Evolutionary conservation across 2,113 vertebrate species (phyloP).

Genomic region (Xiphorhynchus elegans): DNA sequence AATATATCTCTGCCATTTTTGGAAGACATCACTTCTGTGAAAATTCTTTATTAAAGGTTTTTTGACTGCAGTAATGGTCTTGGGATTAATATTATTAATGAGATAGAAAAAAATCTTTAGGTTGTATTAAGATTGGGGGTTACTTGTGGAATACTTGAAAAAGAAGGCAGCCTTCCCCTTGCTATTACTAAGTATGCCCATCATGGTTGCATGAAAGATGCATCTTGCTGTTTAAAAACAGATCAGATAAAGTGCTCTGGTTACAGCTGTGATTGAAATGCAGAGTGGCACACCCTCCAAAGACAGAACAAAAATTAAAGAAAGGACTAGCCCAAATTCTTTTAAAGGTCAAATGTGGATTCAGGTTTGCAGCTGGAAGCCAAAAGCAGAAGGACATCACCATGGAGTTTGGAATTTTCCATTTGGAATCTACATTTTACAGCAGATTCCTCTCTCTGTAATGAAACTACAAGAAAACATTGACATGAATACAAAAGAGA

Average conservation of each 20-base stretch:
- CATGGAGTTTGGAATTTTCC: background rate
- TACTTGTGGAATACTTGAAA: background rate
- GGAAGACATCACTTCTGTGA: background rate
- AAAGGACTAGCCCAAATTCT: background rate
- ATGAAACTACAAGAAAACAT: background rate
- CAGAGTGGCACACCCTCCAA: background rate
- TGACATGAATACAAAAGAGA: background rate
- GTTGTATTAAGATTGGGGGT: background rate
- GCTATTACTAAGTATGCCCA: background rate
- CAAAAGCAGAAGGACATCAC: background rate
- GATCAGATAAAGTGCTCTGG: background rate
- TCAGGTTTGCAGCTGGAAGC: background rate
- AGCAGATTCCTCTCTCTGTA: background rate
- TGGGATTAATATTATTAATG: background rate
- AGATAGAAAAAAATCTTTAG: background rate
- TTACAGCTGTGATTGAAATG: background rate
- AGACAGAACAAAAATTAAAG: background rate
- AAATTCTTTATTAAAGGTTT: background rate
- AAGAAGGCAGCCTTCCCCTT: background rate
- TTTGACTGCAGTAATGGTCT: background rate
- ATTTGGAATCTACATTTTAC: background rate
- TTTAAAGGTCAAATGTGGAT: constrained; percentile 21
- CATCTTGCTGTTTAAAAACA: background rate
- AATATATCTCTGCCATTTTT: background rate
- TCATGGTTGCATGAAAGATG: background rate